Evolutionary conservation across 2,888 invertebrate species (phyloP).

Genomic region (Eupithecia tripunctaria): DNA sequence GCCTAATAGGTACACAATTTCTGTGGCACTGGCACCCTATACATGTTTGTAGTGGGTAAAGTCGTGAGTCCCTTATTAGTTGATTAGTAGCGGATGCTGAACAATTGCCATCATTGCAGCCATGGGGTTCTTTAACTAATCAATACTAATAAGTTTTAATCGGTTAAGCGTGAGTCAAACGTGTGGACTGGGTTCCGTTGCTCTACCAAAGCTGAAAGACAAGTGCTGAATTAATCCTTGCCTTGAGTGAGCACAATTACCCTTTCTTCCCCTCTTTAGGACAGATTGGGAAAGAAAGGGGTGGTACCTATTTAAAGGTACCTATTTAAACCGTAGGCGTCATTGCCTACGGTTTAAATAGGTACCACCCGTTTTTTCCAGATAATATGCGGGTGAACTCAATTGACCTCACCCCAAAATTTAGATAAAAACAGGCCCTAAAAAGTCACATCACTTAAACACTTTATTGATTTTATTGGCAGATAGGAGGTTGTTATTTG

Average conservation of each 20-base stretch:
- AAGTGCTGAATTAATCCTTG: no score
- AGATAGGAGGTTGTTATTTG: neutral
- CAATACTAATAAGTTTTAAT: slow-evolving; percentile 58
- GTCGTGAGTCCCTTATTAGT: slow-evolving; percentile 33
- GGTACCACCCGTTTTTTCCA: no score
- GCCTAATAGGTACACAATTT: no score
- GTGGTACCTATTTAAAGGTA: no score
- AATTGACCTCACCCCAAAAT: neutral
- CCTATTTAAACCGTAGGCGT: no score
- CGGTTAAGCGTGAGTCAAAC: slow-evolving; percentile 17
- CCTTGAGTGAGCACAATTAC: no score
- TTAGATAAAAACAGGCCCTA: neutral
- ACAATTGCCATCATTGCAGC: slow-evolving; percentile 51
- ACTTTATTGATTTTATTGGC: neutral
- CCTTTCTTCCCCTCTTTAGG: no score
- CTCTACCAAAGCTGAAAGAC: neutral
- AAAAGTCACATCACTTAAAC: neutral
- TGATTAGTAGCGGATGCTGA: slow-evolving; percentile 33
- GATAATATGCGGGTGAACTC: no score
- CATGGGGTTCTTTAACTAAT: slow-evolving; percentile 59
- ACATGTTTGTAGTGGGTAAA: neutral
- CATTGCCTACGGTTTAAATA: no score
- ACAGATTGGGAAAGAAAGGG: no score
- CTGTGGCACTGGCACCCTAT: no score
- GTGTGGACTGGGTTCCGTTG: neutral